phyloP scores from a whole-genome alignment of 2,113 vertebrate genomes.

The Aix galericulata region DNA sequence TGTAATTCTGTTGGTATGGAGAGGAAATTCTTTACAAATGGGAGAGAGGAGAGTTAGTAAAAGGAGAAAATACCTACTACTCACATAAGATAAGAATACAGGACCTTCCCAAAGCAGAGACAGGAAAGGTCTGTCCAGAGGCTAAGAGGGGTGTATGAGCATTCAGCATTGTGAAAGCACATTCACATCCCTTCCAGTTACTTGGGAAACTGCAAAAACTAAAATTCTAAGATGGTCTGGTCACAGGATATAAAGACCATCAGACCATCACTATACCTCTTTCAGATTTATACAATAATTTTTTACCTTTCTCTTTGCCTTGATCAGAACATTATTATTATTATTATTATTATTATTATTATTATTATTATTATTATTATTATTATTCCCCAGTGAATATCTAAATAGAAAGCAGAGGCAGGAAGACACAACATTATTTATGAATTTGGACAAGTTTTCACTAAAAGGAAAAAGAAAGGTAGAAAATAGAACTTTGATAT shows the following conservation, averaged over 20 bases:
- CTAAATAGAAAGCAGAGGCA: not conserved
- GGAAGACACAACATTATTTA: not conserved
- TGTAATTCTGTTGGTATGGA: not conserved
- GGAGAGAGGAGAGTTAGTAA: not conserved
- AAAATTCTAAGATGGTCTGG: not conserved
- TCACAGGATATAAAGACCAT: not conserved
- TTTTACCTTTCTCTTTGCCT: not conserved
- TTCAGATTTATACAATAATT: not conserved
- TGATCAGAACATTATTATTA: not conserved
- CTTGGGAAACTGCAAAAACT: not conserved
- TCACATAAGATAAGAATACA: not conserved
- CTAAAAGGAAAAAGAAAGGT: not conserved
- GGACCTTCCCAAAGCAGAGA: not conserved
- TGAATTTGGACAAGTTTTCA: not conserved
- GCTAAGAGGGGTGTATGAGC: not conserved
- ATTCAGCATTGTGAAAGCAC: not conserved
- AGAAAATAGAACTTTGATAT: not conserved
- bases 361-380: not conserved
- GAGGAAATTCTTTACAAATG: not conserved
- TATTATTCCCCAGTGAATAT: not conserved
- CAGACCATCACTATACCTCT: accelerated
- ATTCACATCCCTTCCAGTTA: not conserved
- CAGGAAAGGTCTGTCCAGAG: not conserved
- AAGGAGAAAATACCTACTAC: not conserved
- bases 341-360: not conserved